phyloP scores from a whole-genome alignment of 1,140 invertebrate species.

The Drosophila kepulauana region DNA sequence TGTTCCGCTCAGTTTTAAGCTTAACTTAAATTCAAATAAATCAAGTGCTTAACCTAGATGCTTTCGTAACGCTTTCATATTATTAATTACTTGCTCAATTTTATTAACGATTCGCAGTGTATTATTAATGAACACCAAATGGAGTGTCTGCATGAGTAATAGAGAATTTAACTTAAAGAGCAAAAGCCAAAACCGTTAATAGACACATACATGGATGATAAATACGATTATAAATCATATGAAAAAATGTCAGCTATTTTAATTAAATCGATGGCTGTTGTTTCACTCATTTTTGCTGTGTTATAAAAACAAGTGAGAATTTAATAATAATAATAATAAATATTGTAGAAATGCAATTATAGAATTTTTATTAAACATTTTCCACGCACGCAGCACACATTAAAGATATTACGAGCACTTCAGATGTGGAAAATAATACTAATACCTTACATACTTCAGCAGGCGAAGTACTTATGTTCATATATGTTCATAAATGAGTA shows the following conservation, averaged over 20 bases:
- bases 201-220: background rate
- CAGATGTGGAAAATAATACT: background rate
- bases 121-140: conserved; percentile 42
- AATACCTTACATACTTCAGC: background rate
- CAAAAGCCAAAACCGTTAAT: conserved; percentile 9
- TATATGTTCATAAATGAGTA: conserved; percentile 8
- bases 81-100: conserved; percentile 66
- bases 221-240: background rate
- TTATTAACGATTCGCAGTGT: conserved; percentile 44
- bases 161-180: background rate
- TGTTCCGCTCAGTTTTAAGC: conserved; percentile 53
- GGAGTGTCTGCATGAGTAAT: background rate
- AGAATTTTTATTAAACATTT: background rate
- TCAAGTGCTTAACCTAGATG: conserved; percentile 52
- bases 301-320: too few relatives aligned
- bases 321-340: background rate
- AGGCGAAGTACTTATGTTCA: background rate
- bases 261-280: conserved; percentile 60
- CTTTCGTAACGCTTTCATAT: conserved; percentile 19
- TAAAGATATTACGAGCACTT: background rate
- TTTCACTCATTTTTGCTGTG: background rate
- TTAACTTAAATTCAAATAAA: conserved; percentile 59
- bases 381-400: background rate
- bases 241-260: conserved; percentile 34
- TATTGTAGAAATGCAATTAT: too few relatives aligned